Conservation (phyloP, 2,113 vertebrate genomes). For the Oxyura jamaicensis region DNA sequence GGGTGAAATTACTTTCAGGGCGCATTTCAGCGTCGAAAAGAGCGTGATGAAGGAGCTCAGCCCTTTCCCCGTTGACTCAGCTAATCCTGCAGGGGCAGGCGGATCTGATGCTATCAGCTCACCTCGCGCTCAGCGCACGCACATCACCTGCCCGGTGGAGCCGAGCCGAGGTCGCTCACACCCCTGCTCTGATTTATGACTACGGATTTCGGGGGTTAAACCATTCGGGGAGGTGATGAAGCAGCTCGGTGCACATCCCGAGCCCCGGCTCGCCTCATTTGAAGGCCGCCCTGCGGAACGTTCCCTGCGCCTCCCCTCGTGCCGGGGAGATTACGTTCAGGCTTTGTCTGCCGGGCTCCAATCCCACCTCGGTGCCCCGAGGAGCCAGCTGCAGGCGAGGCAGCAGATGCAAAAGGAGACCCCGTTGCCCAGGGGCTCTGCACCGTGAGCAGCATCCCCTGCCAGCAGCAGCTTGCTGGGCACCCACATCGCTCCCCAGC, state of each 20-base stretch:
- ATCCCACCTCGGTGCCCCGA: not conserved
- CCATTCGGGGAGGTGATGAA: slow-evolving; percentile 47
- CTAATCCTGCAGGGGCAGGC: slow-evolving; percentile 31
- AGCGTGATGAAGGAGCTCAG: slow-evolving; percentile 42
- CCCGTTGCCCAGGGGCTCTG: not conserved
- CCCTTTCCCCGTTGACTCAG: slow-evolving; percentile 50
- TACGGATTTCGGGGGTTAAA: slow-evolving; percentile 49
- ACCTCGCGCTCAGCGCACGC: slow-evolving; percentile 16
- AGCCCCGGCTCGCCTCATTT: not conserved
- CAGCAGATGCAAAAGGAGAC: not conserved
- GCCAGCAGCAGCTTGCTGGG: not conserved
- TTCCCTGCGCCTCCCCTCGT: not conserved
- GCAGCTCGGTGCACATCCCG: not conserved
- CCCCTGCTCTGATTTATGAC: slow-evolving; percentile 4
- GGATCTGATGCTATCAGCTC: slow-evolving; percentile 19
- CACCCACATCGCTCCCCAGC: not conserved
- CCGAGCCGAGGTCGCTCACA: not conserved
- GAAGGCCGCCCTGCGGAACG: not conserved
- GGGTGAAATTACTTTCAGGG: slow-evolving; percentile 28
- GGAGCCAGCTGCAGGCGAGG: not conserved
- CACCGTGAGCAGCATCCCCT: accelerated
- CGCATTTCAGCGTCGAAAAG: slow-evolving; percentile 3
- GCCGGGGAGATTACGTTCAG: not conserved
- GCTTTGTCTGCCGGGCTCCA: slow-evolving; percentile 17
- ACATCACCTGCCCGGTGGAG: not conserved